Percentiles rank a stretch among this genome's conserved stretches.
Conservation (phyloP, 23 tunicate genomes). For the Styela plicata region DNA sequence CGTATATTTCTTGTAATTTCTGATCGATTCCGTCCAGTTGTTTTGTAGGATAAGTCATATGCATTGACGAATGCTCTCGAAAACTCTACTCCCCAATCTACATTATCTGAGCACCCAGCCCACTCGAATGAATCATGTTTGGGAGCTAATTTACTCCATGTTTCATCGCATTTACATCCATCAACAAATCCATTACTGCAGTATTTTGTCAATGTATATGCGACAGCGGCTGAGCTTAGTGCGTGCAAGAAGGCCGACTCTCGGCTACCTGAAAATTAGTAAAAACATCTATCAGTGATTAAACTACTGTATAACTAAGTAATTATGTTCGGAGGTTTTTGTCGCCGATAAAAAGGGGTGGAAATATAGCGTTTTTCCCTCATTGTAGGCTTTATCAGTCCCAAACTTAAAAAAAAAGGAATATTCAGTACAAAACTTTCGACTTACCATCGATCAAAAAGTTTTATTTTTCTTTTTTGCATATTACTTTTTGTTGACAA, state of each 20-base stretch:
- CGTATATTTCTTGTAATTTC: background rate
- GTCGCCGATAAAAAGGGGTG: too few relatives aligned
- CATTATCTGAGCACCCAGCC: slow-evolving; percentile 75
- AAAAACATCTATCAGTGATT: too few relatives aligned
- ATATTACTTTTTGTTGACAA: too few relatives aligned
- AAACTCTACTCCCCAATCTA: slow-evolving; percentile 67
- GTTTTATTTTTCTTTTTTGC: too few relatives aligned
- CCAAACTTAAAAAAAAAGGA: too few relatives aligned
- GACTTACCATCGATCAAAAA: too few relatives aligned
- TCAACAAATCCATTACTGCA: slow-evolving; percentile 57
- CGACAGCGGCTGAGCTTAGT: slow-evolving; percentile 76
- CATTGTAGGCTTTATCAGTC: too few relatives aligned
- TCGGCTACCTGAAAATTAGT: slow-evolving; percentile 19
- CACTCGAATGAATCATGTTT: slow-evolving; percentile 42
- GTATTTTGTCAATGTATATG: slow-evolving; percentile 48
- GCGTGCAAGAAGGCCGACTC: slow-evolving; percentile 89
- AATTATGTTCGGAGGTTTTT: too few relatives aligned
- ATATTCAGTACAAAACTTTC: too few relatives aligned
- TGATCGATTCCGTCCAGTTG: background rate
- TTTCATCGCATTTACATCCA: slow-evolving; percentile 61
- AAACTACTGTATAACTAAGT: too few relatives aligned
- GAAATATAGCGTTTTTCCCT: too few relatives aligned
- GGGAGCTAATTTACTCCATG: slow-evolving; percentile 24
- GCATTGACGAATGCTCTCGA: slow-evolving; percentile 57
- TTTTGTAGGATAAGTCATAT: background rate